phyloP scores from a whole-genome alignment of 2,888 invertebrate species.

The Mimumesa dahlbomi region DNA sequence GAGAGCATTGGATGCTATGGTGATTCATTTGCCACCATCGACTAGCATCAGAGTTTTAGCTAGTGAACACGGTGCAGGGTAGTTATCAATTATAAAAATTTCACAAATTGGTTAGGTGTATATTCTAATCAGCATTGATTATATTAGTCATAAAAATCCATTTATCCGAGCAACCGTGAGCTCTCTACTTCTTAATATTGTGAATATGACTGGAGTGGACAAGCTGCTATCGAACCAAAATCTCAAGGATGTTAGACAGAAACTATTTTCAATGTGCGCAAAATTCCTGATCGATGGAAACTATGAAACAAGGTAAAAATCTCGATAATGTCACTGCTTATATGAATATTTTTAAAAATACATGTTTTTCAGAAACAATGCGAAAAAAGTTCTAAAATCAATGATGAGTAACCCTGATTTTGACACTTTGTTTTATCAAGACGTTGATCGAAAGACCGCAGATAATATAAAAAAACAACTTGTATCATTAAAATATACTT shows the following conservation, averaged over 20 bases:
- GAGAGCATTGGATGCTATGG: constrained; percentile 58
- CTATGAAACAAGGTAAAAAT: constrained; percentile 60
- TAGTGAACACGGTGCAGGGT: constrained; percentile 43
- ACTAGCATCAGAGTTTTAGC: constrained; percentile 52
- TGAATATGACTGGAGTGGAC: constrained; percentile 47
- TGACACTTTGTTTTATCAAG: constrained; percentile 53
- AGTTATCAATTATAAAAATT: not conserved
- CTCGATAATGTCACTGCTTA: not conserved
- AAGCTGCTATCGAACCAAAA: constrained; percentile 41
- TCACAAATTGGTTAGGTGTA: not conserved
- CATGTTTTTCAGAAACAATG: constrained; percentile 46
- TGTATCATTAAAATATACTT: constrained; percentile 56
- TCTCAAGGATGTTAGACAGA: constrained; percentile 50
- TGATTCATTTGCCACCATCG: constrained; percentile 44
- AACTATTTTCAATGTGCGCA: constrained; percentile 49
- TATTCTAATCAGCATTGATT: not conserved
- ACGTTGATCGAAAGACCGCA: constrained; percentile 53
- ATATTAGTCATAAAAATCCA: constrained; percentile 57
- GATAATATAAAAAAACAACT: constrained; percentile 60
- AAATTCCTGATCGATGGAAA: constrained; percentile 59
- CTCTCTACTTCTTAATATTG: constrained; percentile 50
- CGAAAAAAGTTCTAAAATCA: constrained; percentile 55
- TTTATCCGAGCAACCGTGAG: constrained; percentile 58
- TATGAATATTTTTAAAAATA: not conserved
- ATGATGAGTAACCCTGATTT: constrained; percentile 57